Evolutionary conservation across 2,888 invertebrate genomes (phyloP), one percentile per base, ranked within the genome.

Genomic region (Phyllotreta striolata): DNA sequence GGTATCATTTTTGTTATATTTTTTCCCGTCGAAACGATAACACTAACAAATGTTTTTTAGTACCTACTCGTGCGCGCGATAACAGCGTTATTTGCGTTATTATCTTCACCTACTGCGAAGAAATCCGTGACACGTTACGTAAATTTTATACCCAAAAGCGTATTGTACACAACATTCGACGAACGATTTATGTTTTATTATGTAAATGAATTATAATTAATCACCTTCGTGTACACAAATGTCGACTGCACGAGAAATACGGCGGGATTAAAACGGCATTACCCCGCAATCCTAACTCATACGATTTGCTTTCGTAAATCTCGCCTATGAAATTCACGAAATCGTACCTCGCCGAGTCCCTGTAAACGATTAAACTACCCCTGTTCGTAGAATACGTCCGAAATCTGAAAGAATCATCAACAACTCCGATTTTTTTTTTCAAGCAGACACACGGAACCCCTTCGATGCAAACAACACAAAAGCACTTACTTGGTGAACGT

Each of bases 401-500:
- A 56, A 73, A 75, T 72, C 74, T 76, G 68, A 52, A 67, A 66
- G 47, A 43, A 40, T 43, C 47, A 62, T 49, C 47, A 51, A 34
- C 10, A n/a, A n/a, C n/a, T n/a, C n/a, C n/a, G n/a, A n/a, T n/a
- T n/a, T n/a, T n/a, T n/a, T n/a, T n/a, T n/a, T n/a, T n/a, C n/a
- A n/a, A n/a, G n/a, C n/a, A n/a, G n/a, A n/a, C n/a, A n/a, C n/a
- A n/a, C n/a, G n/a, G n/a, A n/a, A 64, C 14, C 14, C 40, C 14
- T n/a, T 10, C 12, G 14, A 9, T n/a, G n/a, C n/a, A n/a, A 6
- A 47, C 47, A 47, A 44, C 43, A 54, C n/a, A 54, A 44, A 64
- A 40, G 35, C 57, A 89, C 91, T 89, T 83, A 96, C 95, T 94
- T 95, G 76, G 91, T 90, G 70, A 93, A 88, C 66, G 93, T 91